Evolutionary conservation across 2,113 vertebrate species (phyloP).

Genomic region (Numenius arquata): DNA sequence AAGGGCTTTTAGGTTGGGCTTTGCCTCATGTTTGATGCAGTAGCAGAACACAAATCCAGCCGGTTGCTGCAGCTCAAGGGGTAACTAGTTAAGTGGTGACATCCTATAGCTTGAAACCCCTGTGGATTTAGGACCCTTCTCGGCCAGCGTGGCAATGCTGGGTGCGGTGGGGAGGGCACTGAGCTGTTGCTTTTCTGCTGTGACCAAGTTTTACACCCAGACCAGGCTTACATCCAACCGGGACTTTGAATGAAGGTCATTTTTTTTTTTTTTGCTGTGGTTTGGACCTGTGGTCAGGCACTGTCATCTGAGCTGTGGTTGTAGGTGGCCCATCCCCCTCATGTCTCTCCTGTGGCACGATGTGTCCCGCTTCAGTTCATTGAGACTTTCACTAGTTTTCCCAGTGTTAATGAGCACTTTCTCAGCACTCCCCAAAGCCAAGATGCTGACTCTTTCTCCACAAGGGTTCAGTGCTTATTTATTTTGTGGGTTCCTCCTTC

Average conservation of each 20-base stretch:
- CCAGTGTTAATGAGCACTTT: neutral
- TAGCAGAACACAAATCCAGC: accelerated
- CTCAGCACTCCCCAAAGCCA: neutral
- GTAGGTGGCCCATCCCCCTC: accelerated
- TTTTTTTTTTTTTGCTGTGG: neutral
- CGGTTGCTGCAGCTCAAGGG: neutral
- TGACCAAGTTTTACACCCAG: neutral
- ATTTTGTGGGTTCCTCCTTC: neutral
- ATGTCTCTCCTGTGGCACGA: accelerated
- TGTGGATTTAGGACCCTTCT: neutral
- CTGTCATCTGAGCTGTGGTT: neutral
- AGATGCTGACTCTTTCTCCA: neutral
- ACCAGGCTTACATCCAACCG: neutral
- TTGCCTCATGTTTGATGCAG: neutral
- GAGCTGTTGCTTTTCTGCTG: neutral
- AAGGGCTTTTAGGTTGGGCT: neutral
- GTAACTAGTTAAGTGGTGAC: neutral
- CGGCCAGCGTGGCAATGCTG: accelerated
- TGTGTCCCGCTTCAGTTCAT: accelerated
- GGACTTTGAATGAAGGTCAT: neutral
- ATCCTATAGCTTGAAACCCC: accelerated
- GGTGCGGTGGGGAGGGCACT: neutral
- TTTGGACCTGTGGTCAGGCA: neutral
- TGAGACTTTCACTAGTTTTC: neutral
- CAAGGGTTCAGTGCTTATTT: neutral